phyloP scores from a whole-genome alignment of 2,888 invertebrate species.

The Nasonia oneida region DNA sequence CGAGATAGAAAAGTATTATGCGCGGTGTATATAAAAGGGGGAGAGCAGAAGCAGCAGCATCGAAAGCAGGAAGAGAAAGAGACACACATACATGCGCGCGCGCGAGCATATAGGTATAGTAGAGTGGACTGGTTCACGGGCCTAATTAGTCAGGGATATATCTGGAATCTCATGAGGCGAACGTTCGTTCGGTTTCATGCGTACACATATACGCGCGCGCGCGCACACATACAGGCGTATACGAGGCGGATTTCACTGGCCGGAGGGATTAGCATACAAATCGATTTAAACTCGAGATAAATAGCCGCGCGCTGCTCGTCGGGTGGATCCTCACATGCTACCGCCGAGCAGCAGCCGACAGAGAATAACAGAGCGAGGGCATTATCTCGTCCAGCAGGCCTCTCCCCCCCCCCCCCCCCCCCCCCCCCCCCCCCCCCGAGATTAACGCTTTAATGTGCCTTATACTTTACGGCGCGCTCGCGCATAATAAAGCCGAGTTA shows the following conservation, averaged over 20 bases:
- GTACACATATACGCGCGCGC: slow-evolving; percentile 41
- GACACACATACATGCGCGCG: slow-evolving; percentile 35
- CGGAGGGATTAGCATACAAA: slow-evolving; percentile 78
- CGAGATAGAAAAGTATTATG: slow-evolving; percentile 36
- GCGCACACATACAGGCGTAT: neutral
- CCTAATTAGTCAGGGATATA: slow-evolving; percentile 78
- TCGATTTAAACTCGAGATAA: slow-evolving; percentile 80
- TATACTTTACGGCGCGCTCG: slow-evolving; percentile 74
- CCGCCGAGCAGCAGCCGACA: slow-evolving; percentile 20
- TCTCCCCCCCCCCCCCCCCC: neutral
- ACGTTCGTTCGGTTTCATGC: slow-evolving; percentile 66
- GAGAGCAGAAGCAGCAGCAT: slow-evolving; percentile 11
- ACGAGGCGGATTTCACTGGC: slow-evolving; percentile 75
- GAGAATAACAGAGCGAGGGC: slow-evolving; percentile 61
- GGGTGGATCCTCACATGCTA: slow-evolving; percentile 72
- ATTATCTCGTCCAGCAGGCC: slow-evolving; percentile 78
- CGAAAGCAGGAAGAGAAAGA: slow-evolving; percentile 55
- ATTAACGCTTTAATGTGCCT: slow-evolving; percentile 78
- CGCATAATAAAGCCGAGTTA: slow-evolving; percentile 56
- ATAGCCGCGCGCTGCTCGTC: slow-evolving; percentile 75
- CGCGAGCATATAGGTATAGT: slow-evolving; percentile 32
- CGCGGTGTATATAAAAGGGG: slow-evolving; percentile 8
- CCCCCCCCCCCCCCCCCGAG: slow-evolving; percentile 64
- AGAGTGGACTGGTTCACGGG: slow-evolving; percentile 63
- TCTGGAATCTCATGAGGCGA: slow-evolving; percentile 78